Evolutionary conservation across 2,797 vertebrate species (phyloP), one percentile per base, ranked within the genome.

Genomic region (Megaceryle alcyon): DNA sequence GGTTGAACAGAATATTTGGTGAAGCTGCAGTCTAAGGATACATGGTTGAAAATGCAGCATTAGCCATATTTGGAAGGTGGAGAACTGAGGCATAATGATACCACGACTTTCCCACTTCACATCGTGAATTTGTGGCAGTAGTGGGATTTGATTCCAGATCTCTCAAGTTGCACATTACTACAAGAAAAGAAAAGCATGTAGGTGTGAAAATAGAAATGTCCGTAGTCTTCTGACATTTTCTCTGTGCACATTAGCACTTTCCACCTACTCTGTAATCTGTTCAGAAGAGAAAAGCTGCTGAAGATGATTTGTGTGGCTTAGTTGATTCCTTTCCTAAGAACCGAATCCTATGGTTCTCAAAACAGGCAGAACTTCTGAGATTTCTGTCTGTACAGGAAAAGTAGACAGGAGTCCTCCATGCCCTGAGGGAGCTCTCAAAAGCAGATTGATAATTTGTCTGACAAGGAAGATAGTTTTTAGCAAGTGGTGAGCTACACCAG

Each of bases 131-230:
- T 76, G 73, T 92, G 90, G 91, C 92, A 94, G 60, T 57, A 73
- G 80, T 88, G 91, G 90, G 88, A 85, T 94, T 94, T 82, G 80
- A 85, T 86, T 92, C 91, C 90, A 88, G 73, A 88, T 89, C 68
- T 89, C 57, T 90, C 53, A 15, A 88, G 78, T 89, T 66, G 25
- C 77, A 41, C 0, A 1, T 89, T 95, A 87, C 68, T 81, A 63
- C 83, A 70, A 90, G 95, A 96, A 96, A 96, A 95, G 91, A 92
- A 95, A 95, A 96, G 33, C 33, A 57, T 0, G 83, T 94, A 92
- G 94, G 96, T 77, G 90, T 92, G 77, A 94, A 85, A 79, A 83
- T 33, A 94, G 89, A 96, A 90, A 82, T 56, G 90, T 82, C 93
- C 85, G 7, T 80, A 61, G 95, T 96, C 44, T 90, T 92, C 84